Conservation (phyloP, 2,888 invertebrate species). For the Cyclophora punctaria region DNA sequence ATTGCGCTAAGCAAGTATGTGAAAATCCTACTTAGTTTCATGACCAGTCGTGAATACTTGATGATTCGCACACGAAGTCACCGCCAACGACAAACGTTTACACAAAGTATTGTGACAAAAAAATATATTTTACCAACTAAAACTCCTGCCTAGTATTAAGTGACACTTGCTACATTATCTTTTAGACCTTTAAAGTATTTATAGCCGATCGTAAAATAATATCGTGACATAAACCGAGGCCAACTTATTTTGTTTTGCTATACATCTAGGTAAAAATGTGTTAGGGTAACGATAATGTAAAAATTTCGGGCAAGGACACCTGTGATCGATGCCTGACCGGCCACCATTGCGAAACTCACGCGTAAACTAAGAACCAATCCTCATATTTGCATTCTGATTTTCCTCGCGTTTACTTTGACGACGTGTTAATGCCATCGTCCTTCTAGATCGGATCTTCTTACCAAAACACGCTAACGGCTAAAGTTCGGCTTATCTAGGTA, state of each 20-base stretch:
- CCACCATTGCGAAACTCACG: constrained; percentile 49
- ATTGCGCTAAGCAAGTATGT: constrained; percentile 2
- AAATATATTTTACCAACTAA: too few species aligned
- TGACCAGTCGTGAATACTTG: too few species aligned
- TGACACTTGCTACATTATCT: too few species aligned
- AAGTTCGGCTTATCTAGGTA: background rate
- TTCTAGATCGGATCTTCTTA: constrained; percentile 20
- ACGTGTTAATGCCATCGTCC: constrained; percentile 46
- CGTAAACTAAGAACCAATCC: constrained; percentile 24
- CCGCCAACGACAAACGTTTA: too few species aligned
- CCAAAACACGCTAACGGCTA: background rate
- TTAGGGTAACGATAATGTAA: constrained; percentile 32
- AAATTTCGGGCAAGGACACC: constrained; percentile 66
- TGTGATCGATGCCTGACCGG: constrained; percentile 50
- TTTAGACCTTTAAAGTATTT: constrained; percentile 3
- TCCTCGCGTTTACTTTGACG: constrained; percentile 50
- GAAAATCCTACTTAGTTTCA: background rate
- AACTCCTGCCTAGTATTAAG: too few species aligned
- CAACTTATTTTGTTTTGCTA: constrained; percentile 4
- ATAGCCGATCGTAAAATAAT: constrained; percentile 6
- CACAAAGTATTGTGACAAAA: too few species aligned
- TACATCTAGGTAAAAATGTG: constrained; percentile 1
- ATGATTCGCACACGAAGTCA: too few species aligned
- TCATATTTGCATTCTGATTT: constrained; percentile 45
- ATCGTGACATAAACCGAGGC: constrained; percentile 6